Percentiles rank a stretch among this genome's conserved stretches.
phyloP scores from a whole-genome alignment of 2,888 invertebrate species.

The Eustalomyia histrio region DNA sequence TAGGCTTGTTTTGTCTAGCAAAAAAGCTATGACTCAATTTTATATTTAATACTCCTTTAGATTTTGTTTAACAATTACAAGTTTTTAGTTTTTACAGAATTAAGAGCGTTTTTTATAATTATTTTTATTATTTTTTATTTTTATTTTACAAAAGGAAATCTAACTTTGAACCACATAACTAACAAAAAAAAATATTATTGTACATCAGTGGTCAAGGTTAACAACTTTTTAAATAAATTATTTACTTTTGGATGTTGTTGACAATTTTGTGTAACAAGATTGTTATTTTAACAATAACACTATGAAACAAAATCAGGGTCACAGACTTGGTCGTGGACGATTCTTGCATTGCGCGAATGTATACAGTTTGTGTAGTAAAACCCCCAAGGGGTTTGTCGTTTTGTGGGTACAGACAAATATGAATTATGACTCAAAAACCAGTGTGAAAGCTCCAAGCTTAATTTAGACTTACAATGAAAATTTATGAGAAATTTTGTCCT shows the following conservation, averaged over 20 bases:
- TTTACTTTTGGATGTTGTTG: not conserved
- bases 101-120: constrained; percentile 43
- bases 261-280: not conserved
- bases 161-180: constrained; percentile 65
- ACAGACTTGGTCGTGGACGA: too few species aligned
- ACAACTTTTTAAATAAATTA: constrained; percentile 51
- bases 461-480: too few species aligned
- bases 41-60: not conserved
- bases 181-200: constrained; percentile 20
- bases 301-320: too few species aligned
- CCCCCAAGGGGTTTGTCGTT: too few species aligned
- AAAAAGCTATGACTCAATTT: not conserved
- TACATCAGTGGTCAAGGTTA: constrained; percentile 58
- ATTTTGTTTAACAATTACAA: not conserved
- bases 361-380: too few species aligned
- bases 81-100: constrained; percentile 17
- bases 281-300: not conserved
- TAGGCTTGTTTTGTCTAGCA: constrained; percentile 3
- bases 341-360: too few species aligned
- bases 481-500: too few species aligned
- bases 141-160: constrained; percentile 64
- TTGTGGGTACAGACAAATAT: too few species aligned
- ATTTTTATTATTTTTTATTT: too few species aligned
- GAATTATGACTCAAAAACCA: too few species aligned
- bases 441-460: too few species aligned